These are phyloP conservation scores for Takifugu flavidus DNA, from an alignment of 2,113 vertebrate genomes.

Conservation along the genomic window DNA sequence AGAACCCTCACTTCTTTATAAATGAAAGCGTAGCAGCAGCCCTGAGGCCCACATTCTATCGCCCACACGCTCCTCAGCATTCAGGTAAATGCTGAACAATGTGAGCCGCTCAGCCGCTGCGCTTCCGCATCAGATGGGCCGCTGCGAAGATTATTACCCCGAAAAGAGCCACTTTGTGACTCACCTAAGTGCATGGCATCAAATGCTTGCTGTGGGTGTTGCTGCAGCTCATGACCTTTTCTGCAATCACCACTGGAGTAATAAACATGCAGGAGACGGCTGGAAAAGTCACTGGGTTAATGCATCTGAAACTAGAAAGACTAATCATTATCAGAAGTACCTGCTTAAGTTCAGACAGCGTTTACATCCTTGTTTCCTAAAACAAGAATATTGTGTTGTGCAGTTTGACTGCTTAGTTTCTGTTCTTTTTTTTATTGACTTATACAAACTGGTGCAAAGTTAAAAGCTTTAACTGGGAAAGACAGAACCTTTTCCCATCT, in stretches of 20 bases:
- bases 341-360: not conserved
- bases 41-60: slow-evolving; percentile 38
- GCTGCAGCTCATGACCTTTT: slow-evolving; percentile 7
- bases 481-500: not conserved
- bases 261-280: not conserved
- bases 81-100: slow-evolving; percentile 19
- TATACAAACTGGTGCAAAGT: not conserved
- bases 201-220: slow-evolving; percentile 32
- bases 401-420: not conserved
- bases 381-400: not conserved
- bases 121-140: slow-evolving; percentile 20
- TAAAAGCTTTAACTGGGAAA: not conserved
- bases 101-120: not conserved
- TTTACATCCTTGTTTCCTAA: too few relatives aligned
- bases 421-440: not conserved
- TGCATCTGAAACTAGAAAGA: not conserved
- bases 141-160: slow-evolving; percentile 12
- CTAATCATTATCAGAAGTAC: not conserved
- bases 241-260: slow-evolving; percentile 8
- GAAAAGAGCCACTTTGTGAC: slow-evolving; percentile 38
- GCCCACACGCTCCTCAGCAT: slow-evolving; percentile 37
- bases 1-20: slow-evolving; percentile 25
- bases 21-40: slow-evolving; percentile 20
- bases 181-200: slow-evolving; percentile 48
- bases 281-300: not conserved